phyloP scores from a whole-genome alignment of 2,888 invertebrate genomes.

The Tetanocera ferruginea region DNA sequence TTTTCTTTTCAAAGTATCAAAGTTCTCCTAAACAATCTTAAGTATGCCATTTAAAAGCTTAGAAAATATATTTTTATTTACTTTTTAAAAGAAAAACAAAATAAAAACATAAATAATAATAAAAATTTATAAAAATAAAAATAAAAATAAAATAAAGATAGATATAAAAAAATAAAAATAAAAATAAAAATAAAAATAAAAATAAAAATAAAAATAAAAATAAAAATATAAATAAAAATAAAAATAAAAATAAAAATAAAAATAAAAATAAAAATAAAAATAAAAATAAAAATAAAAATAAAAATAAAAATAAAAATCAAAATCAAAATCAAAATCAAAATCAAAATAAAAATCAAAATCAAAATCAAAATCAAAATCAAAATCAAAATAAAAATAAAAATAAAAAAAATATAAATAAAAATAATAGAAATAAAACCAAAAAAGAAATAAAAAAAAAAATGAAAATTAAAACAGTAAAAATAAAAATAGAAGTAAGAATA shows the following conservation, averaged over 20 bases:
- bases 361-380: background rate
- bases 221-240: background rate
- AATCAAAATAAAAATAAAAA: background rate
- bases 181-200: background rate
- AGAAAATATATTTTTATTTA: no score
- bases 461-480: background rate
- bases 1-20: no score
- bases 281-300: slow-evolving; percentile 8
- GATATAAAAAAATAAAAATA: background rate
- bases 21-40: no score
- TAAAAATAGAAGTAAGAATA: no score
- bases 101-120: background rate
- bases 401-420: background rate
- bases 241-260: background rate
- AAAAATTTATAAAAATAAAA: no score
- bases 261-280: background rate
- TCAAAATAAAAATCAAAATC: background rate
- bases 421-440: background rate
- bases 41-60: no score
- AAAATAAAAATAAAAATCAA: background rate
- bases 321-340: slow-evolving; percentile 2
- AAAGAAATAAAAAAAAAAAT: background rate
- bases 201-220: background rate
- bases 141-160: background rate
- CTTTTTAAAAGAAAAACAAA: background rate